Evolutionary conservation across 2,113 vertebrate species (phyloP), one percentile per base, ranked within the genome.

Genomic region (Oxyura jamaicensis): DNA sequence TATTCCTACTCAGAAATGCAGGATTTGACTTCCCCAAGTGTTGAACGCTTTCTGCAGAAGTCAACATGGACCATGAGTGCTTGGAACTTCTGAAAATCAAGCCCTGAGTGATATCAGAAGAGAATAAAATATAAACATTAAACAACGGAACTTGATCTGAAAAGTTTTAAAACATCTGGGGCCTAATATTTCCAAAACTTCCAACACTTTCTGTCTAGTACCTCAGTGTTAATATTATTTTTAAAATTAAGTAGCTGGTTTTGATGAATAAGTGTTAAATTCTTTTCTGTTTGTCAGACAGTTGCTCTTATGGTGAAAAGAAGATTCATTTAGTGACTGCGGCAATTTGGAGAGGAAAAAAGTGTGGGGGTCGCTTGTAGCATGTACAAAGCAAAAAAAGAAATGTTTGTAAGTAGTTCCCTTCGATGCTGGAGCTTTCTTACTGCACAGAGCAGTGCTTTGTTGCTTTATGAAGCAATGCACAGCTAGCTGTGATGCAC

Each of bases 11-110:
- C 76, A 74, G 58, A 90, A 92, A 58, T n/a, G 59, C n/a, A 87
- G 84, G 78, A 66, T 95, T 87, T 94, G 74, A 62, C 81, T 96
- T 97, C 73, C 67, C 91, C 79, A 83, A 91, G 75, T 44, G 66
- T 48, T 87, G 48, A 80, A 10, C 81, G 84, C 87, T 83, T 85
- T 76, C 63, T 80, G 75, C 84, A 90, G 78, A 79, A 86, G 65
- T 79, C 94, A 83, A 3, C 66, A 41, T 2, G 17, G 86, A 52
- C 52, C 65, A 69, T 42, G 72, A 83, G 75, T 94, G 90, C 56
- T 94, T 84, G 91, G 94, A 94, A 79, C 74, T 93, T 65, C 29
- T 81, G 93, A 86, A 81, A 88, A 88, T 36, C 1, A 3, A 93
- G 63, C 67, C 82, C 86, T 71, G 75, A 76, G 35, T 63, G 90